Base-by-base conservation (phyloP, 2,113 vertebrate species). In the Beaufortia kweichowensis region DNA sequence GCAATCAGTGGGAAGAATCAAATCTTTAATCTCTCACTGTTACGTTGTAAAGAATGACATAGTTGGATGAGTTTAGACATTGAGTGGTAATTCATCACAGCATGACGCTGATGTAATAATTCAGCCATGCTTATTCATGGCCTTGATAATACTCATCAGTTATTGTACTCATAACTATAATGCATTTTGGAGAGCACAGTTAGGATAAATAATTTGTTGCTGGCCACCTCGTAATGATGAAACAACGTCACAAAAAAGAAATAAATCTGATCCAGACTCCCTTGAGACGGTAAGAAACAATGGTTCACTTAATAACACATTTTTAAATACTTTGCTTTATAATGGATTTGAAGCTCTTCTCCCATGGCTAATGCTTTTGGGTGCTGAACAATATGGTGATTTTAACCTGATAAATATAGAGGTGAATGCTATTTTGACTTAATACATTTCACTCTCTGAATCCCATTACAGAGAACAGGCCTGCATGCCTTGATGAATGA, bases 391-490 rank as follows among this genome's bases (percentile, higher is more conserved):
- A 90, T 59, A 92, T 92, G 87, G 92, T 90, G 92, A 92, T 93
- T 91, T 92, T 88, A 89, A 61, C 11, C 89, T 93, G 94, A 94
- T 94, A 93, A 95, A 93, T 92, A 91, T 87, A 89, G 86, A 88
- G 91, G 89, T 92, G 93, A 90, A 91, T 94, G 91, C 89, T 91
- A 90, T 88, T 90, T 89, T 86, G 87, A 83, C 85, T 89, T 93
- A 91, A 92, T 93, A 91, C 92, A 94, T 94, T 93, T 90, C 88
- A 92, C 90, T 91, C 92, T 93, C 91, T 91, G 90, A 93, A 92
- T 93, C 90, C 93, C 90, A 90, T 95, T 96, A 95, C 91, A 93
- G 91, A 88, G 57, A 93, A 94, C 92, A 93, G 92, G 90, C 90
- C 87, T 88, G 92, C 89, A 90, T 87, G 85, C 86, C 93, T 91